Evolutionary conservation across 2,888 invertebrate species (phyloP).

Genomic region (Meloe dianella): DNA sequence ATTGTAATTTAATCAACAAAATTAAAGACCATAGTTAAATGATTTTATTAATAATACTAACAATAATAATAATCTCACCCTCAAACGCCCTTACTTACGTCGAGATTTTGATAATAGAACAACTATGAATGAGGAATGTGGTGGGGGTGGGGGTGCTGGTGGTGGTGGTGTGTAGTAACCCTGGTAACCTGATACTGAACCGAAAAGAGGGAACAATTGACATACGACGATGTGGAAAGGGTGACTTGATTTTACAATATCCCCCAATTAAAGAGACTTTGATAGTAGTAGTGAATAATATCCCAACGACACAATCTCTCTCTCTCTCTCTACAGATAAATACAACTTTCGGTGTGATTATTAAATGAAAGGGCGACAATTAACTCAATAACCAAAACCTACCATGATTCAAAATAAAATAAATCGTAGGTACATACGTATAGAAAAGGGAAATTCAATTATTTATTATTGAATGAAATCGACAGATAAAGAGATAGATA

Average conservation of each 20-base stretch:
- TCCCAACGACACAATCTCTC: background rate
- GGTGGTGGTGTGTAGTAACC: slow-evolving; percentile 39
- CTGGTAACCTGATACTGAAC: slow-evolving; percentile 47
- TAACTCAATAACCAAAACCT: slow-evolving; percentile 11
- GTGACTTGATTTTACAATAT: slow-evolving; percentile 56
- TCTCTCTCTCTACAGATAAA: background rate
- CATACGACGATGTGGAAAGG: slow-evolving; percentile 44
- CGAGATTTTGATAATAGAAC: slow-evolving; percentile 25
- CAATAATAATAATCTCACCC: background rate
- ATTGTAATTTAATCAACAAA: background rate
- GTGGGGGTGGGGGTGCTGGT: background rate
- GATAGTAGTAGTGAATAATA: background rate
- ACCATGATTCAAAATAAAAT: slow-evolving; percentile 2
- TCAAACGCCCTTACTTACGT: slow-evolving; percentile 2
- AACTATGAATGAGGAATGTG: slow-evolving; percentile 37
- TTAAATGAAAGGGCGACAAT: background rate
- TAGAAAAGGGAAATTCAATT: background rate
- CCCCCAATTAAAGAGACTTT: slow-evolving; percentile 53
- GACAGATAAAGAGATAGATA: background rate
- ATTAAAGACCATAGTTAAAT: slow-evolving; percentile 3
- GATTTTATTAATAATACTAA: background rate
- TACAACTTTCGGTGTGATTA: background rate
- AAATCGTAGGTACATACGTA: background rate
- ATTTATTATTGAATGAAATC: background rate
- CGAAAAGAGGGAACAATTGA: slow-evolving; percentile 44